Conservation (phyloP, 2,797 vertebrate species). For the Chanos chanos region DNA sequence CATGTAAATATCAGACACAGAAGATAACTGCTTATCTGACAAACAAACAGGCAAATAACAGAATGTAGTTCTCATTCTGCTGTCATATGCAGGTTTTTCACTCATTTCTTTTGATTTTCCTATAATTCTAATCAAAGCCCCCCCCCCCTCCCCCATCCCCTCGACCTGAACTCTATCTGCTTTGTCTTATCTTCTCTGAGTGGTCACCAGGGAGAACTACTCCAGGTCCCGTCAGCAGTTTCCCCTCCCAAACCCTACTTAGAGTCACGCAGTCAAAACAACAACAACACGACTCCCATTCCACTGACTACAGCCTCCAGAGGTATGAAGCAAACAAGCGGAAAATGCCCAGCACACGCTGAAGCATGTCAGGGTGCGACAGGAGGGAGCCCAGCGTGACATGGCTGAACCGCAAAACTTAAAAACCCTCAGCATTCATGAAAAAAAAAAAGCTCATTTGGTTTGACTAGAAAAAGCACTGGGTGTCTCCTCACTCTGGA, state of each 20-base stretch:
- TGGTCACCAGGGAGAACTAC: not conserved
- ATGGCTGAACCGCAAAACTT: not conserved
- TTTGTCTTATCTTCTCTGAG: not conserved
- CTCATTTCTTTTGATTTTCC: no score
- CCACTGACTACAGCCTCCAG: constrained; percentile 1
- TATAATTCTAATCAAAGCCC: not conserved
- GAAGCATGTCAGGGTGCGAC: not conserved
- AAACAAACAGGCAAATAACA: no score
- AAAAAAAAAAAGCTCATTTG: no score
- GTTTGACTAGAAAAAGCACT: no score
- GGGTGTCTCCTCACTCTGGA: no score
- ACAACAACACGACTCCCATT: not conserved
- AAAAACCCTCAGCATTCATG: no score
- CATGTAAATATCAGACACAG: no score
- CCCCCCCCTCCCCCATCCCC: not conserved
- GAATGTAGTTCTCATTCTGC: no score
- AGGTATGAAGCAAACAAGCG: constrained; percentile 3
- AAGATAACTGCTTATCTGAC: no score
- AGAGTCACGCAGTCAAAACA: constrained; percentile 6
- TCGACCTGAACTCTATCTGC: not conserved
- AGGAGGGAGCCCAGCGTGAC: constrained; percentile 23
- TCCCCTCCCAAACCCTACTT: no score
- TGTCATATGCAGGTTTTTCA: no score
- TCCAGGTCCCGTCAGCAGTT: constrained; percentile 5
- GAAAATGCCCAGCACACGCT: constrained; percentile 19